phyloP scores from a whole-genome alignment of 2,888 invertebrate genomes.

The Macrophya annulata region DNA sequence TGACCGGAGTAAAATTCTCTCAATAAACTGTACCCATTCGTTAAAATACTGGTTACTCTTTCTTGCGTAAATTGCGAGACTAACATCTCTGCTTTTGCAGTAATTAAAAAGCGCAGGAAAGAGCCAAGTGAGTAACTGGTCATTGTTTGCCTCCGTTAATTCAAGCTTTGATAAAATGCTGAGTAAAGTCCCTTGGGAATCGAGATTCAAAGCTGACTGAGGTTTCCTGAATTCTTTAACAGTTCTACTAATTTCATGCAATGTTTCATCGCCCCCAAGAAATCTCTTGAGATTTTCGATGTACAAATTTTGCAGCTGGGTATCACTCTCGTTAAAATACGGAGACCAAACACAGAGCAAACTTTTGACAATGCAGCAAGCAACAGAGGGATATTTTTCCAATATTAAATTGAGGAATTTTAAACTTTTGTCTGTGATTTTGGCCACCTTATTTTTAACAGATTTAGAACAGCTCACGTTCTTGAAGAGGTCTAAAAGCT shows the following conservation, averaged over 20 bases:
- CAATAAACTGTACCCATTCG: constrained; percentile 70
- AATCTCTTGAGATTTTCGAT: constrained; percentile 62
- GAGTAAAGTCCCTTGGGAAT: constrained; percentile 61
- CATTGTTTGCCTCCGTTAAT: constrained; percentile 67
- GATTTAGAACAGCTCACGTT: constrained; percentile 58
- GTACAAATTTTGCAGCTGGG: constrained; percentile 71
- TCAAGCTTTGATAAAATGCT: constrained; percentile 73
- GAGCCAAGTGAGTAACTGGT: constrained; percentile 67
- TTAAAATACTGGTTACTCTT: constrained; percentile 68
- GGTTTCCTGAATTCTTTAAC: neutral
- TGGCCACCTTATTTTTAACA: constrained; percentile 67
- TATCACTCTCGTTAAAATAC: constrained; percentile 63
- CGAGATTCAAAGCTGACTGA: no score
- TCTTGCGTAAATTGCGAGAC: constrained; percentile 72
- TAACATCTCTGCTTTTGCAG: constrained; percentile 66
- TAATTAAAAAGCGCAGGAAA: constrained; percentile 68
- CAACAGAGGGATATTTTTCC: constrained; percentile 77
- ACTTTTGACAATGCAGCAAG: constrained; percentile 72
- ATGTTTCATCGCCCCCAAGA: neutral
- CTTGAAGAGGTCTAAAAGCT: constrained; percentile 65
- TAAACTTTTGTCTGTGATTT: constrained; percentile 76
- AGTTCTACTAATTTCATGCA: neutral
- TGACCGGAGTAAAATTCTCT: constrained; percentile 63
- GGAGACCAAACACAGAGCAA: constrained; percentile 69
- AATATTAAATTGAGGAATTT: constrained; percentile 80